Percentiles rank a stretch among this genome's conserved stretches.
These are phyloP conservation scores for Steatornis caripensis DNA, from an alignment of 2,113 vertebrate genomes.

Conservation along the genomic window DNA sequence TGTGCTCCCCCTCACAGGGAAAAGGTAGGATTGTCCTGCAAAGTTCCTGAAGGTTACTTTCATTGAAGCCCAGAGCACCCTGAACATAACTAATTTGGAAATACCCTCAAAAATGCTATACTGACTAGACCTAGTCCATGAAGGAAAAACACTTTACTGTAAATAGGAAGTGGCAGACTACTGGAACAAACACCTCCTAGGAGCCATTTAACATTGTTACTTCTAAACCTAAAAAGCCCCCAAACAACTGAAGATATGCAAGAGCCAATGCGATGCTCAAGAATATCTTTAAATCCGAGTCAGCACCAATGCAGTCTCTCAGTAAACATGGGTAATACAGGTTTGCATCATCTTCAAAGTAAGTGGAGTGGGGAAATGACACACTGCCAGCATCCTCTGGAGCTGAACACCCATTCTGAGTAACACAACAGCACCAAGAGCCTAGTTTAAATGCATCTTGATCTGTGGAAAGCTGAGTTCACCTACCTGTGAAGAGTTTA, in stretches of 20 bases:
- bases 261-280: too few relatives aligned
- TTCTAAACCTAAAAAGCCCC: too few relatives aligned
- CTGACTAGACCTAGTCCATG: neutral
- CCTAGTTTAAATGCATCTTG: neutral
- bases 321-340: rapidly evolving
- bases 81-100: neutral
- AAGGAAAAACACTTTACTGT: neutral
- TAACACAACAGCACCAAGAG: rapidly evolving
- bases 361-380: too few relatives aligned
- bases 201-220: too few relatives aligned
- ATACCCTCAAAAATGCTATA: rapidly evolving
- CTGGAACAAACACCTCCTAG: neutral
- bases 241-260: too few relatives aligned
- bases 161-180: neutral
- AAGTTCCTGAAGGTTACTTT: too few relatives aligned
- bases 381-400: too few relatives aligned
- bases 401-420: rapidly evolving
- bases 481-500: neutral
- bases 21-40: neutral
- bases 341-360: neutral
- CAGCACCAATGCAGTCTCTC: neutral
- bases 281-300: neutral
- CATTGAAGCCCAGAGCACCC: neutral
- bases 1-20: too few relatives aligned
- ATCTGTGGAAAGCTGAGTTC: neutral